Conservation (phyloP, 1,140 invertebrate species). For the Cylas formicarius region DNA sequence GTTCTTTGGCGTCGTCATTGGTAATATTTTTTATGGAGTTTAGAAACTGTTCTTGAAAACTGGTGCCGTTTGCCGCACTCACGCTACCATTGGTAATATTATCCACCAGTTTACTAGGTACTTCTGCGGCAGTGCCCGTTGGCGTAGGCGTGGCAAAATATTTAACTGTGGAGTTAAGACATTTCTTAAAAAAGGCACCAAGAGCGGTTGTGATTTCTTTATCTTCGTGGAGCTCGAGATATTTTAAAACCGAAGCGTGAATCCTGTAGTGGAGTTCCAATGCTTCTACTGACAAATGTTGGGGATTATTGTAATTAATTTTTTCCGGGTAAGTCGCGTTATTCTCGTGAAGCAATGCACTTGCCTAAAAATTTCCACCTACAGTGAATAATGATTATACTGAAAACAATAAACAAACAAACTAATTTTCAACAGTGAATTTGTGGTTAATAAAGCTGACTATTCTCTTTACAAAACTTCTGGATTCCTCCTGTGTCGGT, state of each 20-base stretch:
- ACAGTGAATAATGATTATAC: constrained; percentile 28
- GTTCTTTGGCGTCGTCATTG: neutral
- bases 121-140: neutral
- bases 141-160: neutral
- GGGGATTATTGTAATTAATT: constrained; percentile 77
- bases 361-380: constrained; percentile 52
- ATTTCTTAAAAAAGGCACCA: constrained; percentile 39
- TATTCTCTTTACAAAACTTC: too few species aligned
- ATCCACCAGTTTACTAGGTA: neutral
- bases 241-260: constrained; percentile 80
- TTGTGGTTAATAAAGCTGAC: too few species aligned
- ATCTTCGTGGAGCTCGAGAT: constrained; percentile 60
- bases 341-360: constrained; percentile 67
- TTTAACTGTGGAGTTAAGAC: constrained; percentile 18
- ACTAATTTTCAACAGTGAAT: too few species aligned
- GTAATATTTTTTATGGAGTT: constrained; percentile 12
- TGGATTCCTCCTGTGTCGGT: too few species aligned
- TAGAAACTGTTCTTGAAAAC: constrained; percentile 25
- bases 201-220: constrained; percentile 37
- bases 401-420: constrained; percentile 4
- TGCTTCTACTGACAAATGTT: constrained; percentile 80
- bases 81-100: neutral
- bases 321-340: constrained; percentile 78
- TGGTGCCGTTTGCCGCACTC: neutral
- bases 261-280: constrained; percentile 79